Evolutionary conservation across 2,888 invertebrate genomes (phyloP).

Genomic region (Lasius fuliginosus): DNA sequence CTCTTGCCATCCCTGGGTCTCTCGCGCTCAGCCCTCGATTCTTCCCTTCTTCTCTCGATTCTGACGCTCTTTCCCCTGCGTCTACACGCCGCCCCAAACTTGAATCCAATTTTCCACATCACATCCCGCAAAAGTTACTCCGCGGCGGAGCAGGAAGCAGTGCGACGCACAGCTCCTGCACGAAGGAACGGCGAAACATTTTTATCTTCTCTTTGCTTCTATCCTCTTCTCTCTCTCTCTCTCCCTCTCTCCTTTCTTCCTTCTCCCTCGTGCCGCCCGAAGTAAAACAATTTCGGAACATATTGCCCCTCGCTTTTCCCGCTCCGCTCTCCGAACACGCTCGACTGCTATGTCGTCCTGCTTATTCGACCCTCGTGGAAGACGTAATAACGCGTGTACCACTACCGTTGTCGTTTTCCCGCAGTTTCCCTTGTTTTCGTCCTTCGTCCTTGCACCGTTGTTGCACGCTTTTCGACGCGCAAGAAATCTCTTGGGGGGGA

Average conservation of each 20-base stretch:
- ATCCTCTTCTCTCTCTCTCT: slow-evolving; percentile 9
- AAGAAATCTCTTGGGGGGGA: not conserved
- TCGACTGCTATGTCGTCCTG: slow-evolving; percentile 35
- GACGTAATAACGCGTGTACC: slow-evolving; percentile 79
- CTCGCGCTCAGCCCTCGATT: slow-evolving; percentile 25
- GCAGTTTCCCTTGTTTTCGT: slow-evolving; percentile 31
- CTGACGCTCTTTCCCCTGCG: slow-evolving; percentile 50
- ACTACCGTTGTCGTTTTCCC: slow-evolving; percentile 38
- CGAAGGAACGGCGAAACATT: slow-evolving; percentile 74
- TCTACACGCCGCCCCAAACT: slow-evolving; percentile 77
- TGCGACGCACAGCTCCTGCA: slow-evolving; percentile 66
- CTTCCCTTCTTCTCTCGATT: slow-evolving; percentile 11
- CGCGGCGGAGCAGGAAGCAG: slow-evolving; percentile 74
- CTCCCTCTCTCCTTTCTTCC: not conserved
- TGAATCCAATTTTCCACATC: slow-evolving; percentile 84
- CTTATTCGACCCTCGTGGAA: slow-evolving; percentile 72
- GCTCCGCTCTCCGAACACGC: slow-evolving; percentile 22
- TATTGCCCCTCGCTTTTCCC: slow-evolving; percentile 73
- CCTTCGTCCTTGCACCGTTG: slow-evolving; percentile 13
- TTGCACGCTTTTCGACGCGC: slow-evolving; percentile 12
- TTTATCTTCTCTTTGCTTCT: slow-evolving; percentile 75
- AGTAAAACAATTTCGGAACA: slow-evolving; percentile 83
- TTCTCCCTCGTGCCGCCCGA: slow-evolving; percentile 56
- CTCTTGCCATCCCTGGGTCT: slow-evolving; percentile 7
- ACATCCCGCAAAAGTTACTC: slow-evolving; percentile 84